Base-by-base conservation (phyloP, 2,113 vertebrate species). In the Nothobranchius kuhntae region DNA sequence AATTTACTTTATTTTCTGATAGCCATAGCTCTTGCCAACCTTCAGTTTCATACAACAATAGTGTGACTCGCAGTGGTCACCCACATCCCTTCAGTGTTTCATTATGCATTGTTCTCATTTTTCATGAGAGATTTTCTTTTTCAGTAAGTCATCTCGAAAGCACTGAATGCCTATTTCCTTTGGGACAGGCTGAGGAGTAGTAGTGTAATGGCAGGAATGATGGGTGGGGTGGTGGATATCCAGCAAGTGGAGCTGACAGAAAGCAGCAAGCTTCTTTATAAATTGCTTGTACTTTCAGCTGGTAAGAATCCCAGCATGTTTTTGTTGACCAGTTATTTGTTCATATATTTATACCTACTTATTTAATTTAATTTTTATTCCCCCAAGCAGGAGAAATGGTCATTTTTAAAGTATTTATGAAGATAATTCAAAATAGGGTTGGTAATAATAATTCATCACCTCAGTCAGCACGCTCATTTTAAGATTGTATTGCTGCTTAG, bases 71-170 rank as follows among this genome's bases (percentile, higher is more conserved):
- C 79, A 56, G 4, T 79, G 83, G 82, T 87, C 87, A 82, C 80
- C 66, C 82, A 80, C 73, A 78, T 84, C 85, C 73, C 81, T 86
- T 61, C 81, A 68, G 35, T 64, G 24, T 85, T 86, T 86, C 88
- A 90, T 92, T 89, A 89, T 91, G 91, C 89, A 91, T 91, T 84
- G 85, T 87, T 87, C 89, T 86, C 86, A 82, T 87, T 89, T 80
- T 85, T 78, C 55, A 35, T 35, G 36, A 59, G 73, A 76, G 85
- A 87, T 89, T 88, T 79, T 90, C 90, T 88, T 73, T 86, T 89
- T 87, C 78, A 88, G 86, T 89, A 85, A 89, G 80, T 87, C 88
- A 85, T 88, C 78, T 90, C 86, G 85, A 89, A 91, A 84, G 80
- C 82, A 78, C 58, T 84, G 75, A 88, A 89, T 85, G 84, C 78